Percentiles rank a stretch among this genome's conserved stretches.
These are phyloP conservation scores for Gastrophryne carolinensis DNA, from an alignment of 2,797 vertebrate species.

Conservation along the genomic window DNA sequence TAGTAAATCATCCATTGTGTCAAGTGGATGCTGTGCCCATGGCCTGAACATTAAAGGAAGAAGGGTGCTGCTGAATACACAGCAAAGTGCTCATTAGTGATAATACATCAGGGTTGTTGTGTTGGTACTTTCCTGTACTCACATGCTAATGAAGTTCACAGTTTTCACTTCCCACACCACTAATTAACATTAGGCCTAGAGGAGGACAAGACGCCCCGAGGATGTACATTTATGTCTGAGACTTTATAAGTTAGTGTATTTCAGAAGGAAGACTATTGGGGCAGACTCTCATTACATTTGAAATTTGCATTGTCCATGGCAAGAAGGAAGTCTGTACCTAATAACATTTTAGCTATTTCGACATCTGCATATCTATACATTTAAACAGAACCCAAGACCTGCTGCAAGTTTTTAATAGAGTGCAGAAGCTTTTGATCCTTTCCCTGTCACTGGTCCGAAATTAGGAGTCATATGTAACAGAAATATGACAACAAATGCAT, in stretches of 20 bases:
- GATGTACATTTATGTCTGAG: not conserved
- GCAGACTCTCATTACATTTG: not conserved
- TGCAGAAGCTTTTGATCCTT: too few relatives aligned
- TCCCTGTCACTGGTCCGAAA: too few relatives aligned
- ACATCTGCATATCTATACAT: not conserved
- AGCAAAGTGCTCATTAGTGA: not conserved
- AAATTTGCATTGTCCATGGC: not conserved
- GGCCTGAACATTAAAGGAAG: not conserved
- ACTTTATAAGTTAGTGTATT: not conserved
- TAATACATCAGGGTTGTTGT: not conserved
- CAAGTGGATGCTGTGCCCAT: too few relatives aligned
- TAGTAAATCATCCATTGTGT: too few relatives aligned
- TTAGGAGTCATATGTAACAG: too few relatives aligned
- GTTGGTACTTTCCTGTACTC: not conserved
- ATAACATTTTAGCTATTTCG: not conserved
- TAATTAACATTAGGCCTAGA: not conserved
- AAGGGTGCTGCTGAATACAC: not conserved
- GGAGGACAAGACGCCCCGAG: not conserved
- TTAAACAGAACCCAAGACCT: too few relatives aligned
- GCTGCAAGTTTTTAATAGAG: too few relatives aligned
- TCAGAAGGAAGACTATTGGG: not conserved
- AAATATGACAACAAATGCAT: too few relatives aligned
- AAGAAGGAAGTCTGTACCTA: not conserved
- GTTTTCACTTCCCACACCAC: slow-evolving; percentile 4
- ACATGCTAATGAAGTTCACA: not conserved